phyloP scores from a whole-genome alignment of 2,797 vertebrate genomes.

The Chelonia mydas region DNA sequence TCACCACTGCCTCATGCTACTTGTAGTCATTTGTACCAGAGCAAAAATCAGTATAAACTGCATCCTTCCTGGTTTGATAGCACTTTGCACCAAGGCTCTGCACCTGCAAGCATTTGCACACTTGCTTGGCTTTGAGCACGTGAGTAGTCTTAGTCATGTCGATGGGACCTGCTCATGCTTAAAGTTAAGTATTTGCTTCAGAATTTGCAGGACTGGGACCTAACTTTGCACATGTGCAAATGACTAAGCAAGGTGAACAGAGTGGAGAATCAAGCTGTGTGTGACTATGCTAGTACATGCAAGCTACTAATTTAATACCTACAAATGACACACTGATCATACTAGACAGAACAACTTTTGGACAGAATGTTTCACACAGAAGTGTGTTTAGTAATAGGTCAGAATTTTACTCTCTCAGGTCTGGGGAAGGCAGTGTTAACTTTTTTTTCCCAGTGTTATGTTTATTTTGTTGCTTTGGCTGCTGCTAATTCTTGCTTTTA shows the following conservation, averaged over 20 bases:
- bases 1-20: not conserved
- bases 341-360: not conserved
- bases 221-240: conserved; percentile 38
- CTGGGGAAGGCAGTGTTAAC: not conserved
- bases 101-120: not conserved
- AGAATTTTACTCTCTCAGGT: not conserved
- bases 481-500: conserved; percentile 42
- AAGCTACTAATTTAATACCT: not conserved
- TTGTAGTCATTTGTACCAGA: not conserved
- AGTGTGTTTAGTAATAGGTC: not conserved
- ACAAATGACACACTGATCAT: not conserved
- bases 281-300: not conserved
- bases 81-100: not conserved
- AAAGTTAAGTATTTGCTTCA: not conserved
- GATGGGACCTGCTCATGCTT: not conserved
- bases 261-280: not conserved
- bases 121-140: not conserved
- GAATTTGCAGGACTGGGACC: conserved; percentile 9
- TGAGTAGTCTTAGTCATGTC: not conserved
- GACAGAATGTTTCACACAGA: not conserved
- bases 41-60: not conserved
- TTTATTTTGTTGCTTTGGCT: not conserved
- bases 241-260: not conserved
- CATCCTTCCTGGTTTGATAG: not conserved
- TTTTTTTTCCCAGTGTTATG: not conserved